Conservation (phyloP, 2,888 invertebrate species). For the Erannis defoliaria region DNA sequence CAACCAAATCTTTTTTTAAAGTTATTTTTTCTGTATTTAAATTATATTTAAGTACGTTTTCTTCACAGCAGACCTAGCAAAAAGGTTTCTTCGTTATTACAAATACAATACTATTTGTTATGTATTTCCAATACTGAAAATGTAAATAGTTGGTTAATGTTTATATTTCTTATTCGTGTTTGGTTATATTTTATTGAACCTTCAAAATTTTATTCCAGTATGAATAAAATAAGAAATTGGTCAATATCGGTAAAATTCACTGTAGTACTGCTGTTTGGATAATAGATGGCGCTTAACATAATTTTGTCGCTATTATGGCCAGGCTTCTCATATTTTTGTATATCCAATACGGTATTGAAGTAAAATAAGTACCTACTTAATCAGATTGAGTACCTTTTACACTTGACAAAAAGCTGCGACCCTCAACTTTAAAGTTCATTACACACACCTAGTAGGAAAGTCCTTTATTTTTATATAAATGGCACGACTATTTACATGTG, state of each 20-base stretch:
- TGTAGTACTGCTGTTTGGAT: constrained; percentile 13
- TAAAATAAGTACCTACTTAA: constrained; percentile 32
- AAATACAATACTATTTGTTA: constrained; percentile 65
- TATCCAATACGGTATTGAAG: constrained; percentile 30
- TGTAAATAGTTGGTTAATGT: constrained; percentile 45
- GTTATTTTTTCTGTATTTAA: no score
- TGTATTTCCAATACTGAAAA: constrained; percentile 67
- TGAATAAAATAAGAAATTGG: neutral
- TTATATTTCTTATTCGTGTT: constrained; percentile 10
- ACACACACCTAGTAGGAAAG: constrained; percentile 69
- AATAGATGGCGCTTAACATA: constrained; percentile 30
- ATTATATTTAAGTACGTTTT: neutral
- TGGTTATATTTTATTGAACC: constrained; percentile 1
- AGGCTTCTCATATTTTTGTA: constrained; percentile 30
- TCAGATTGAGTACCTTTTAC: constrained; percentile 41
- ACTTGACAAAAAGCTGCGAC: constrained; percentile 50
- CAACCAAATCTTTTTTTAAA: no score
- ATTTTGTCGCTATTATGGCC: constrained; percentile 8
- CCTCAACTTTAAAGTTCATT: constrained; percentile 62
- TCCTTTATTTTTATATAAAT: constrained; percentile 62
- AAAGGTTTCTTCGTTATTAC: neutral
- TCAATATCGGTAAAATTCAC: neutral
- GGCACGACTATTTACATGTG: constrained; percentile 84
- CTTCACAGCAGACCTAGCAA: neutral
- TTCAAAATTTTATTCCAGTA: constrained; percentile 14